Evolutionary conservation across 2,888 invertebrate species (phyloP).

Genomic region (Hypsopygia costalis): DNA sequence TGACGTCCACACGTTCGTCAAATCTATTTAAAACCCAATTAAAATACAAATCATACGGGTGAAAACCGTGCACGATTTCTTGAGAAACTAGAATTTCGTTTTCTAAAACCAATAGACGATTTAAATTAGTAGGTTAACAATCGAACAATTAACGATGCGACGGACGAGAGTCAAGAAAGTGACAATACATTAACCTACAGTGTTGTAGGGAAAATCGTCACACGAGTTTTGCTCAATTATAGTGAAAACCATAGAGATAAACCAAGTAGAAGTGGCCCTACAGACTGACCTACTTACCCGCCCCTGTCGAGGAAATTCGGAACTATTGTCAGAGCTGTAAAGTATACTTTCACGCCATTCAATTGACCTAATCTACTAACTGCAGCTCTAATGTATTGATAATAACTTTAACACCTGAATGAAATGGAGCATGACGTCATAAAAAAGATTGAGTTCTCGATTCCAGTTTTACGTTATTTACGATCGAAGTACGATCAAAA

Average conservation of each 20-base stretch:
- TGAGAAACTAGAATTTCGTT: conserved; percentile 38
- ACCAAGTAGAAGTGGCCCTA: conserved; percentile 11
- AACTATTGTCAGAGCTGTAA: not conserved
- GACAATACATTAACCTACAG: conserved; percentile 69
- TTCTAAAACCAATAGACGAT: conserved; percentile 55
- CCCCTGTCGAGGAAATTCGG: not conserved
- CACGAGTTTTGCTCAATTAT: conserved; percentile 71
- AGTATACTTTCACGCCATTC: not conserved
- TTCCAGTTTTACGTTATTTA: not conserved
- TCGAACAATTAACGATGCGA: conserved; percentile 69
- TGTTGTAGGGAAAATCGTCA: conserved; percentile 70
- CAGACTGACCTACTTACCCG: not conserved
- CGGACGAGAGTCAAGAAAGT: conserved; percentile 65
- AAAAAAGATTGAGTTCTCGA: not conserved
- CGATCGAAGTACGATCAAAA: not conserved
- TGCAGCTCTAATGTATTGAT: not conserved
- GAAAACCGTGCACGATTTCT: conserved; percentile 38
- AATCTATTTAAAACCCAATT: conserved; percentile 28
- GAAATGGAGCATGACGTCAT: not conserved
- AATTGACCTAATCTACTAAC: not conserved
- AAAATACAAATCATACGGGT: conserved; percentile 43
- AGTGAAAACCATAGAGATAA: conserved; percentile 37
- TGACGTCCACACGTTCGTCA: not conserved
- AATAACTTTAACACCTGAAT: not conserved
- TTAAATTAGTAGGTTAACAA: conserved; percentile 73